Evolutionary conservation across 2,797 vertebrate species (phyloP), one percentile per base, ranked within the genome.

Genomic region (Pangasius krempfi): DNA sequence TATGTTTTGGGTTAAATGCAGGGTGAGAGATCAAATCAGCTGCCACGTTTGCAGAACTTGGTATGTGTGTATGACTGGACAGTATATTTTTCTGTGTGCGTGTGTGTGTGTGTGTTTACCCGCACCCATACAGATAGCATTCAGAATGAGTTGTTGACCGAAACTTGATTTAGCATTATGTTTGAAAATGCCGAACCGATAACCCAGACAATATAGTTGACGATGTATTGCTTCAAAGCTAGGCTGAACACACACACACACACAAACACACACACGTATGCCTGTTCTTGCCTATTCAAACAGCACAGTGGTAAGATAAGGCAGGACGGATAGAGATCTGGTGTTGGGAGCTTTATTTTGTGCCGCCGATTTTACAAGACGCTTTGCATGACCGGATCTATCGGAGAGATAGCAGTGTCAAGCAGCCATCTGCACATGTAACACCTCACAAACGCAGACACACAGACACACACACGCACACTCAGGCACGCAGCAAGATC

Each of bases 351-450:
- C 85, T 86, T 87, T 75, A 72, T 86, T 83, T 80, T 79, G 78
- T 50, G 66, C 52, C 4, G 33, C 60, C 50, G 82, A 87, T 58
- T 84, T 85, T 87, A 88, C 72, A 83, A 88, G 91, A 89, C 80
- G 88, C 87, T 91, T 90, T 91, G 91, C 84, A 79, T 92, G 82
- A 79, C 73, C 85, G 87, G 88, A 91, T 89, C 81, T 89, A 86
- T 86, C 44, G 44, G 22, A 80, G 52, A 85, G 90, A 90, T 91
- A 90, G 64, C 85, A 60, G 85, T 85, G 89, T 88, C 89, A 90
- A 86, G 76, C 86, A 89, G 87, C 87, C 88, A 60, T 84, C 87
- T 89, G 87, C 44, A 87, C 58, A 54, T 87, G 80, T 76, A 52
- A 88, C 52, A 79, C 75, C 60, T 78, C 52, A 66, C 79, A 78